These are phyloP conservation scores for Austrofundulus limnaeus DNA, from an alignment of 2,113 vertebrate species.

Conservation along the genomic window DNA sequence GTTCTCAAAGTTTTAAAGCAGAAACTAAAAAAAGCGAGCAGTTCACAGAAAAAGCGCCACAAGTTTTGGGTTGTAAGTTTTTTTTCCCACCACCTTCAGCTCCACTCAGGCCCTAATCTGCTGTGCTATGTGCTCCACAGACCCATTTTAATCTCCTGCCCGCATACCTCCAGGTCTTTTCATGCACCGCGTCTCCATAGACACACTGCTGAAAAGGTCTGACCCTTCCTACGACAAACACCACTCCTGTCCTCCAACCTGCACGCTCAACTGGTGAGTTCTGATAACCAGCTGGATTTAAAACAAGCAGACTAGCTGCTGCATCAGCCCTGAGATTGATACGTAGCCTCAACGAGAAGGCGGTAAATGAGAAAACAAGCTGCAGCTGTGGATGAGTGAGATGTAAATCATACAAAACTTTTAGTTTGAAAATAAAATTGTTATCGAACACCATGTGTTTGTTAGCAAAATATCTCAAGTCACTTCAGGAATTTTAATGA, in stretches of 20 bases:
- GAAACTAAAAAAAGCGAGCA: constrained; percentile 16
- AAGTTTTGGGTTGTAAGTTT: constrained; percentile 39
- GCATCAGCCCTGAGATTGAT: background rate
- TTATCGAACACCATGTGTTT: too few species aligned
- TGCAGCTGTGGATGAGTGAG: background rate
- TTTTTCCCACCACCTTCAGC: constrained; percentile 52
- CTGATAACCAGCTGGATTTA: background rate
- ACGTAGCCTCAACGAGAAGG: constrained; percentile 4
- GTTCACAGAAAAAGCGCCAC: constrained; percentile 7
- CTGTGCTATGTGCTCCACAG: constrained; percentile 66
- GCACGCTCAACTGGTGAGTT: constrained; percentile 46
- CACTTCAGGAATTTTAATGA: too few species aligned
- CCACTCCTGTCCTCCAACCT: constrained; percentile 14
- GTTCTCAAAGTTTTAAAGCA: constrained; percentile 19
- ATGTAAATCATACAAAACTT: background rate
- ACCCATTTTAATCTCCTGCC: constrained; percentile 71
- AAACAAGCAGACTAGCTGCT: background rate
- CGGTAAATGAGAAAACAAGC: constrained; percentile 1
- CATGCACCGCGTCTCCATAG: constrained; percentile 57
- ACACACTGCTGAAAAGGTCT: constrained; percentile 38
- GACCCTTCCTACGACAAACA: constrained; percentile 26
- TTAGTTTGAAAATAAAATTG: background rate
- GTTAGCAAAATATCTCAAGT: too few species aligned
- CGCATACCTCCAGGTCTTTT: constrained; percentile 71
- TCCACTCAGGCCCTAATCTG: constrained; percentile 75